These are phyloP conservation scores for Casuarius casuarius DNA, from an alignment of 2,113 vertebrate genomes.

Conservation along the genomic window DNA sequence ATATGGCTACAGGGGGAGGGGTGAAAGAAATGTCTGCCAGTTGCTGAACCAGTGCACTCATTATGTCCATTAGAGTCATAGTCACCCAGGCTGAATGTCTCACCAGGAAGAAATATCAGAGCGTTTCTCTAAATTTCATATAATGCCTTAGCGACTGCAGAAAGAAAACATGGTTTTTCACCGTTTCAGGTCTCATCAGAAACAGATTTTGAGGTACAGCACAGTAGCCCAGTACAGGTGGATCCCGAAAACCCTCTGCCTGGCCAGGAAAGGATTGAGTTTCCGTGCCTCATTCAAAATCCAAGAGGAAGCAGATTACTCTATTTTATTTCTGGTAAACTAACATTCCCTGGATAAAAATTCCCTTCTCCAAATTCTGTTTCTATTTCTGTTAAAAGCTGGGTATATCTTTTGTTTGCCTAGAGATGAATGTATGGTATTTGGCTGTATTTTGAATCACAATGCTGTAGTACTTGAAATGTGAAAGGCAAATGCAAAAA, in stretches of 20 bases:
- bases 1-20: slow-evolving; percentile 63
- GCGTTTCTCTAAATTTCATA: background rate
- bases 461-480: background rate
- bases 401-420: background rate
- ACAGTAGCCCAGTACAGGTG: background rate
- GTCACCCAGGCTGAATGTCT: background rate
- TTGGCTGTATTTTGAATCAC: background rate
- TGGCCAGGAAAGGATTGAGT: background rate
- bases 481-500: background rate
- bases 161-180: too few species aligned
- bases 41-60: slow-evolving; percentile 26
- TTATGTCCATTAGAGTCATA: slow-evolving; percentile 31
- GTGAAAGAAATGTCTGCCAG: slow-evolving; percentile 24
- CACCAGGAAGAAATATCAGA: background rate
- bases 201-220: background rate
- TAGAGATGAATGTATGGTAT: background rate
- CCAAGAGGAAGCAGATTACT: background rate
- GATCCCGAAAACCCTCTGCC: too few species aligned
- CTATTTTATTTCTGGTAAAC: background rate
- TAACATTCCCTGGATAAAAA: background rate
- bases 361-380: background rate
- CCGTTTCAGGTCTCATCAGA: too few species aligned
- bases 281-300: background rate
- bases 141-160: background rate
- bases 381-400: background rate